A percentile compares a stretch with the other conserved stretches of the same genome.
phyloP scores from a whole-genome alignment of 2,113 vertebrate species.

The Thermophis baileyi region DNA sequence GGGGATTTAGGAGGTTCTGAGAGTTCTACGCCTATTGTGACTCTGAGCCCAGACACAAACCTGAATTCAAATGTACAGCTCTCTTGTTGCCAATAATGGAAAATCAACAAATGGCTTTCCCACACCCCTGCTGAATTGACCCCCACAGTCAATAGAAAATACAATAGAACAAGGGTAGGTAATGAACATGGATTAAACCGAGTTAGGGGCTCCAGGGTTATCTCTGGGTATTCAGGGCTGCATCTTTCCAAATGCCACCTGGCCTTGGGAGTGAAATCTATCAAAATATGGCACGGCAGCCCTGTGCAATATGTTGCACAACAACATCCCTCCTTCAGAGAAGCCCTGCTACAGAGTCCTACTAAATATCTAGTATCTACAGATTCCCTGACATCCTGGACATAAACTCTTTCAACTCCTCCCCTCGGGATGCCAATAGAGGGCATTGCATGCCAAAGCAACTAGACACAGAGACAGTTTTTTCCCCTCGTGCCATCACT shows the following conservation, averaged over 20 bases:
- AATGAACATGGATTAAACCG: not conserved
- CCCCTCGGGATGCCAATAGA: not conserved
- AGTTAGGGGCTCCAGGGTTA: not conserved
- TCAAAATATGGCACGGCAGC: not conserved
- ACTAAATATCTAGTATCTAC: not conserved
- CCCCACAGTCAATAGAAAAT: not conserved
- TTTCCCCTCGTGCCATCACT: not conserved
- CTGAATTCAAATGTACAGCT: not conserved
- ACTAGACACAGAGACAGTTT: not conserved
- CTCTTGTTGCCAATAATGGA: not conserved
- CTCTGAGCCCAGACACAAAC: not conserved
- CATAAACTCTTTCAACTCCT: not conserved
- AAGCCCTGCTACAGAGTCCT: not conserved
- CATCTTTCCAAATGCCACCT: not conserved
- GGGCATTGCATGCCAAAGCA: not conserved
- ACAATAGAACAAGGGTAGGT: not conserved
- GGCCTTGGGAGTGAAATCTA: not conserved
- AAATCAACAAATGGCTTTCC: not conserved
- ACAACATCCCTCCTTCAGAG: not conserved
- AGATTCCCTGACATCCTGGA: not conserved
- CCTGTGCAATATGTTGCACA: not conserved
- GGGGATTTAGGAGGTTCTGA: not conserved
- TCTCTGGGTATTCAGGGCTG: not conserved
- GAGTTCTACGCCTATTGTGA: not conserved
- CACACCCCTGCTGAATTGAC: not conserved